Percentiles rank a stretch among this genome's conserved stretches.
Conservation (phyloP, 2,888 invertebrate species). For the Spodoptera picta region DNA sequence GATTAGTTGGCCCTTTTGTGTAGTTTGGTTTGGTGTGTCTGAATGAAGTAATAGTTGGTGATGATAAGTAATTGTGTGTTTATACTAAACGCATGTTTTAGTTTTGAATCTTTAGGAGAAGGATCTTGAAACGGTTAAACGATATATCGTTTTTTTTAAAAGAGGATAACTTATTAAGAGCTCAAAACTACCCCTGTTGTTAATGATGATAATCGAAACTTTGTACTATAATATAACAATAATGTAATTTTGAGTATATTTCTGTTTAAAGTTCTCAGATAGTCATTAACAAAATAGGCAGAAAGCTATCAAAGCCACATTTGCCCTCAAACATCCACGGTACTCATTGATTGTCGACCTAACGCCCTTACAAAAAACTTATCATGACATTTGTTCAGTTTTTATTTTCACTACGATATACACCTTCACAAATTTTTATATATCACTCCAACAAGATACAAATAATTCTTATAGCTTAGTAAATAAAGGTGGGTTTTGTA, state of each 20-base stretch:
- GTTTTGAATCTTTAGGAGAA: too few species aligned
- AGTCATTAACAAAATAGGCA: slow-evolving; percentile 62
- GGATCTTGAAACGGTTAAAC: too few species aligned
- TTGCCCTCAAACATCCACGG: slow-evolving; percentile 67
- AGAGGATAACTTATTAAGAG: too few species aligned
- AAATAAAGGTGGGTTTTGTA: slow-evolving; percentile 56
- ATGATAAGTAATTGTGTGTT: too few species aligned
- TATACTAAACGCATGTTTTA: too few species aligned
- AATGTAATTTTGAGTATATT: neutral
- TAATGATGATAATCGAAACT: neutral
- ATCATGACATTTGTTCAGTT: slow-evolving; percentile 86
- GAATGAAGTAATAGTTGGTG: too few species aligned
- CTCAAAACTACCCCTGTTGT: too few species aligned
- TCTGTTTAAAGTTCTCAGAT: slow-evolving; percentile 51
- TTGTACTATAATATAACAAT: too few species aligned
- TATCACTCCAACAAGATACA: slow-evolving; percentile 14
- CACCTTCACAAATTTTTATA: slow-evolving; percentile 71
- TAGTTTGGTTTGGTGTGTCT: neutral
- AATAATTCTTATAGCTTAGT: neutral
- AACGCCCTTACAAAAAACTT: slow-evolving; percentile 86
- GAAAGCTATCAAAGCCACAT: slow-evolving; percentile 42
- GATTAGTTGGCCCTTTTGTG: neutral
- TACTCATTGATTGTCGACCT: slow-evolving; percentile 81
- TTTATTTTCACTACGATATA: slow-evolving; percentile 85
- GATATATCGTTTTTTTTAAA: too few species aligned